Evolutionary conservation across 2,888 invertebrate genomes (phyloP), one percentile per base, ranked within the genome.

Genomic region (Eupelmus urozonus): DNA sequence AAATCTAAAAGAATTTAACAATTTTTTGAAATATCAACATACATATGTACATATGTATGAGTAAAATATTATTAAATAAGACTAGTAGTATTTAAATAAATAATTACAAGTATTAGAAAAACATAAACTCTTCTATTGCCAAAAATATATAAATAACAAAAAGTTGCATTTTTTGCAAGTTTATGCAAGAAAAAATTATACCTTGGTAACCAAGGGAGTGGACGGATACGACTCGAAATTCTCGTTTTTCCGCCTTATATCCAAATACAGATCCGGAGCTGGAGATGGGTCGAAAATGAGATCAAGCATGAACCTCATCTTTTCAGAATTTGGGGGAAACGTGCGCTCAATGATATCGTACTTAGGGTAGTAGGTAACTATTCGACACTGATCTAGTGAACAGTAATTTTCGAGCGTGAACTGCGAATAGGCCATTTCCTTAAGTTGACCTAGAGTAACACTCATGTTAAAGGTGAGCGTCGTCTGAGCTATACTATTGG

Each of bases 361-460:
- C 60, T 90, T 89, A 72, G 92, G 92, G 84, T 95, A 93, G 85
- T 94, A 96, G 73, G 92, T 92, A 23, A 96, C 95, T 29, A 96
- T 90, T 4, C 96, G 93, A 84, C 94, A 95, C 80, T 93, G 93
- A 67, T 93, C 92, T n/a, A 83, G 2, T 93, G 92, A 0, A 93
- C 92, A 76, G 92, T 86, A 27, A 25, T 90, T 90, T 29, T 93
- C 92, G 49, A 95, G 90, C 80, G 92, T 91, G 71, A 94, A 91
- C 60, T 83, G n/a, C n/a, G n/a, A n/a, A 85, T 93, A 92, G 9
- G 93, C 94, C 29, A 91, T 91, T 72, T 92, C 90, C 20, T 93
- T 92, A 0, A 93, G 92, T 75, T 93, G 92, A 11, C 90, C 89
- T 66, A 95, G 88, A 1, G 93, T 92, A 42, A 23, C 27, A n/a